Conservation (phyloP, 2,888 invertebrate genomes). For the Pycnomerus fuliginosus region DNA sequence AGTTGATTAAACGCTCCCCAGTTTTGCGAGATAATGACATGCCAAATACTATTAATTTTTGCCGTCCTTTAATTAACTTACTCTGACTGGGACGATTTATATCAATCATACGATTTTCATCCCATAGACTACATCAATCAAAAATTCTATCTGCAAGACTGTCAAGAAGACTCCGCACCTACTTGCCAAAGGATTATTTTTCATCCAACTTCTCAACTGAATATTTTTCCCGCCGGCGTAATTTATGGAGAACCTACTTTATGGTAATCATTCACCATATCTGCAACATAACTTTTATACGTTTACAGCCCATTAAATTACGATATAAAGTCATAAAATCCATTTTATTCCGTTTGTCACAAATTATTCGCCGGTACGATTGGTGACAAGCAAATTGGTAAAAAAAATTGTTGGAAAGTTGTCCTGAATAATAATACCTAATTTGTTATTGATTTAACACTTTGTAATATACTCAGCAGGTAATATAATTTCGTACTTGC, state of each 20-base stretch:
- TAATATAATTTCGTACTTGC: constrained; percentile 5
- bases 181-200: constrained; percentile 6
- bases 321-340: constrained; percentile 10
- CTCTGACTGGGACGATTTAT: constrained; percentile 6
- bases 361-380: constrained; percentile 12
- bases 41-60: constrained; percentile 12
- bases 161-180: constrained; percentile 4
- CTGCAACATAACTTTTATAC: constrained; percentile 10
- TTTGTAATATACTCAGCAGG: constrained; percentile 1
- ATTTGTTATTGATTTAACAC: constrained; percentile 1
- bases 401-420: neutral
- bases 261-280: too few relatives aligned
- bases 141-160: constrained; percentile 4
- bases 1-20: constrained; percentile 8
- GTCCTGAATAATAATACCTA: constrained; percentile 2
- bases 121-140: constrained; percentile 12
- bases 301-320: constrained; percentile 13
- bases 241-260: too few relatives aligned
- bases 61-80: constrained; percentile 8
- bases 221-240: neutral
- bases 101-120: constrained; percentile 10
- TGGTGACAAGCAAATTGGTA: constrained; percentile 4
- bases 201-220: neutral
- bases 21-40: constrained; percentile 8
- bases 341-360: constrained; percentile 4